A percentile compares a stretch with the other conserved stretches of the same genome.
These are phyloP conservation scores for Psittacula derbiana DNA, from an alignment of 2,797 vertebrate species.

Conservation along the genomic window DNA sequence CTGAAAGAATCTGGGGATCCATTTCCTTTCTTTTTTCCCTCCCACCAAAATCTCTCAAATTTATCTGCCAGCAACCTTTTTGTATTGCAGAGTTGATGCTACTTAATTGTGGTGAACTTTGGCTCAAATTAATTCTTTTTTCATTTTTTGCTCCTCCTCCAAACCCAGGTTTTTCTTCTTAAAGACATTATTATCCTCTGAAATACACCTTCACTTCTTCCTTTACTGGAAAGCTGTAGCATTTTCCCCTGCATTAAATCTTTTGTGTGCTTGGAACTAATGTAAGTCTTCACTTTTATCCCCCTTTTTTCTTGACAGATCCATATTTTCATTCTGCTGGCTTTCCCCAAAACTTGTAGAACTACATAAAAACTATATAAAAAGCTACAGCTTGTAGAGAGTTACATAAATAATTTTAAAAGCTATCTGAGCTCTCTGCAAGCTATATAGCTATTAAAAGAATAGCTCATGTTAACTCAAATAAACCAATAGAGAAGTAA, in stretches of 20 bases:
- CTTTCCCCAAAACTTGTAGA: background rate
- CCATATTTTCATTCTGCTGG: background rate
- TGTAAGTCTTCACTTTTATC: background rate
- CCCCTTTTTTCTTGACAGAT: background rate
- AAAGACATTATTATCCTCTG: background rate
- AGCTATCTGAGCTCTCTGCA: background rate
- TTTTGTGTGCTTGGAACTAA: background rate
- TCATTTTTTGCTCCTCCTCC: background rate
- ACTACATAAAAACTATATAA: background rate
- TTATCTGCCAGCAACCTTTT: background rate
- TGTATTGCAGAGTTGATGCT: background rate
- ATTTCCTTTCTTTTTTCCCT: accelerated
- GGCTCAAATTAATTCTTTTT: background rate
- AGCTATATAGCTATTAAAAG: background rate
- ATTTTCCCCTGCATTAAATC: background rate
- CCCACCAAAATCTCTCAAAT: background rate
- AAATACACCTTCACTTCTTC: background rate
- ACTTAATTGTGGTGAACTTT: background rate
- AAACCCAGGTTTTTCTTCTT: background rate
- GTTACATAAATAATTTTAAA: background rate
- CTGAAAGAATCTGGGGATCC: background rate
- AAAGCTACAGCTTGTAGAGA: background rate
- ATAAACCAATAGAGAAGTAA: background rate
- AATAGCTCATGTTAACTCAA: background rate
- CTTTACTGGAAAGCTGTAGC: background rate